These are phyloP conservation scores for Dynastes maya DNA, from an alignment of 2,888 invertebrate species.

Conservation along the genomic window DNA sequence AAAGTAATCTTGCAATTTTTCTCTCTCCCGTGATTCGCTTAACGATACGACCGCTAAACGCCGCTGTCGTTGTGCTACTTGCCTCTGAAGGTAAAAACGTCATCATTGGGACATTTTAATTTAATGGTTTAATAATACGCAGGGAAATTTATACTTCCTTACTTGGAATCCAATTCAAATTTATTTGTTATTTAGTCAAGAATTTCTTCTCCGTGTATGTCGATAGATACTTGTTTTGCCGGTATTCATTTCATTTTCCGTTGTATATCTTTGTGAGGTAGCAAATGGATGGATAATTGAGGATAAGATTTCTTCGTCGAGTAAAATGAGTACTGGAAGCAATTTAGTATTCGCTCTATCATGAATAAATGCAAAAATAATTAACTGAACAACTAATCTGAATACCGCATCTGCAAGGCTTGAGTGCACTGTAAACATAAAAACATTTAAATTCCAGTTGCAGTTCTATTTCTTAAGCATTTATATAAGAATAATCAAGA, in stretches of 20 bases:
- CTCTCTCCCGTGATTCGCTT: slow-evolving; percentile 51
- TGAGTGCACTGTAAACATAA: neutral
- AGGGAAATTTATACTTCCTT: slow-evolving; percentile 34
- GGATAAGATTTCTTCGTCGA: neutral
- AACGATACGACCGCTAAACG: slow-evolving; percentile 45
- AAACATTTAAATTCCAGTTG: neutral
- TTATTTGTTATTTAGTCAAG: slow-evolving; percentile 12
- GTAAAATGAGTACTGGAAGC: slow-evolving; percentile 4
- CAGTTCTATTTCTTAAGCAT: too few species aligned
- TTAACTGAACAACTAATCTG: neutral
- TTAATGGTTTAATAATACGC: slow-evolving; percentile 34
- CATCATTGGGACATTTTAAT: slow-evolving; percentile 36
- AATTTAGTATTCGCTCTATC: neutral
- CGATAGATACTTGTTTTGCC: slow-evolving; percentile 9
- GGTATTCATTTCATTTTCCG: slow-evolving; percentile 8
- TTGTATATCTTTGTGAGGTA: neutral
- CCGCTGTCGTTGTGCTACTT: slow-evolving; percentile 15
- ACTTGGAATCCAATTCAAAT: slow-evolving; percentile 14
- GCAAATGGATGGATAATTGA: slow-evolving; percentile 2
- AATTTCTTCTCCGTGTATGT: slow-evolving; percentile 17
- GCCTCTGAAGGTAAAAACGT: slow-evolving; percentile 33
- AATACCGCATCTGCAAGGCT: too few species aligned
- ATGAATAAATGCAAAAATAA: neutral
- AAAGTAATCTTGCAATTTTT: slow-evolving; percentile 57
- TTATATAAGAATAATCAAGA: too few species aligned